Base-by-base conservation (phyloP, 1,140 invertebrate genomes). In the Marisa cornuarietis region DNA sequence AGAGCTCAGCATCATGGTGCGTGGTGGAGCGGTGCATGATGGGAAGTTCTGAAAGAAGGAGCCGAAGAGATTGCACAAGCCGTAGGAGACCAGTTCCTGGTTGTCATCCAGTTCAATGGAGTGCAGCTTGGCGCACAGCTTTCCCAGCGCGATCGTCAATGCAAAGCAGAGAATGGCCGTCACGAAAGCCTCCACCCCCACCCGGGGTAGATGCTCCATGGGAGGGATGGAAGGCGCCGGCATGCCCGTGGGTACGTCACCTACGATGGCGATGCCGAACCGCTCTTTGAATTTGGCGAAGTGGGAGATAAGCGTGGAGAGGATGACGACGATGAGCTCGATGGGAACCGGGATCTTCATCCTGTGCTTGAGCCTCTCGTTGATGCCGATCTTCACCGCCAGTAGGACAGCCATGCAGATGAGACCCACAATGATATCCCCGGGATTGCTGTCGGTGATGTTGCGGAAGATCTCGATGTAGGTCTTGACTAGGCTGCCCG, bases 331-430 rank as follows among this genome's bases (percentile, higher is more conserved):
- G 58, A 83, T 76, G 18, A 82, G 92, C 90, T 98, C 96, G 82
- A 96, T 95, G 8, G 97, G 96, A 18, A 97, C 90, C 0, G 96
- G 96, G 72, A 97, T 85, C 58, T 89, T 90, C 61, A 92, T 94
- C 68, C 92, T 91, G 88, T 95, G 95, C 52, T 93, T 93, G 0
- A 95, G 89, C 85, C 93, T 92, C 0, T 95, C 95, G 94, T 97
- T 90, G 79, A 97, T 86, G n/a, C 94, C 81, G 90, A 96, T 94
- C 87, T 97, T 97, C 88, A 96, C 95, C 18, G 95, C 84, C 0
- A 94, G 89, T 77, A 96, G 93, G 63, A 95, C 88, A 7, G 93
- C 83, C 42, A 96, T 94, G 14, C 95, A 93, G 10, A 95, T 89
- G 2, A 93, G 69, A 3, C 95, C 95, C 69, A 96, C 93, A 5